Evolutionary conservation across 1,140 invertebrate species (phyloP), one percentile per base, ranked within the genome.

Genomic region (Tetramorium simillimum): DNA sequence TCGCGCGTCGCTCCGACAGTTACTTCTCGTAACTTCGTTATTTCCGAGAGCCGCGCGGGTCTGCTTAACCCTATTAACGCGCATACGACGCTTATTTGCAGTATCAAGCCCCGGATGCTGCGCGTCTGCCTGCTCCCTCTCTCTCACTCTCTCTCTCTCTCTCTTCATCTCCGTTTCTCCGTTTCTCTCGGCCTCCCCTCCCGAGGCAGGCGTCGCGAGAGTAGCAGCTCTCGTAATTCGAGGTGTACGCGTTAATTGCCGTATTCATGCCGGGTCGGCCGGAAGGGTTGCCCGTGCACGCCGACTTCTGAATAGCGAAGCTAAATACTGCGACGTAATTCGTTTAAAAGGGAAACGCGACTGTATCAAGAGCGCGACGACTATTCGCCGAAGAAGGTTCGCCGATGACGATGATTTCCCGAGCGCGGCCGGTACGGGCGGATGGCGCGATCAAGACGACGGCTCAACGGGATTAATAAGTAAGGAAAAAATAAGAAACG

Each of bases 261-360:
- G 93, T 94, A 94, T 94, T 94, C 93, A 93, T 70, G 63, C 56
- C 89, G 89, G 89, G 91, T 90, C 89, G 87, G 87, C 89, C 92
- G 91, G 92, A 94, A 94, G 93, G 93, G 93, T 94, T 94, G 90
- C 91, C 77, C 80, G 87, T 90, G 88, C 91, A 80, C 89, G 89
- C 88, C 78, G 89, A 77, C 92, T 92, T 93, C 92, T 94, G 94
- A 94, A 94, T 94, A 94, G 94, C 93, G 92, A 88, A 92, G 93
- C 93, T 94, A 94, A 84, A 94, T 94, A 93, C 93, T 93, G 91
- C 92, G 89, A 86, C 88, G 91, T 94, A 94, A 94, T 94, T 90
- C 91, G 90, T 77, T 94, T 93, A 94, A 90, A 81, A 91, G 87
- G 76, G 85, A 72, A 85, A 86, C 85, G 69, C 69, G 80, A 73